Percentiles rank a stretch among this genome's conserved stretches.
Conservation (phyloP, 2,797 vertebrate species). For the Melanitta fusca region DNA sequence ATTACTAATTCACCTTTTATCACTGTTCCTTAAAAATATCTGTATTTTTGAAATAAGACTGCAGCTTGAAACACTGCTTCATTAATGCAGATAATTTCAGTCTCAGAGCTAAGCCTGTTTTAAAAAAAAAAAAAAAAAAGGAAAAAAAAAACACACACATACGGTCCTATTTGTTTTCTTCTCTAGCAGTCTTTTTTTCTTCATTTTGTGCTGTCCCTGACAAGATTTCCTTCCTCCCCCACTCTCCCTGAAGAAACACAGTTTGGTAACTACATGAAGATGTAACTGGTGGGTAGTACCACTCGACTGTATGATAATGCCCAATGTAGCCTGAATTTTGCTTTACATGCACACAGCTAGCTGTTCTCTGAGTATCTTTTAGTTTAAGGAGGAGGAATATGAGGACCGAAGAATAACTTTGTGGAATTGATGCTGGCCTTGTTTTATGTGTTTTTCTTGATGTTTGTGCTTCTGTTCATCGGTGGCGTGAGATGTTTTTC, state of each 20-base stretch:
- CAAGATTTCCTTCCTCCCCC: background rate
- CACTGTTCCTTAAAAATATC: background rate
- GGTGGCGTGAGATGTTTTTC: background rate
- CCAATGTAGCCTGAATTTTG: background rate
- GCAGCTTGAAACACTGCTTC: background rate
- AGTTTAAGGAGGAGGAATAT: background rate
- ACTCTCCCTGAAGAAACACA: background rate
- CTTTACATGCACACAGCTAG: background rate
- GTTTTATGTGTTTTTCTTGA: background rate
- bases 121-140: background rate
- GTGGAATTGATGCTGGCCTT: background rate
- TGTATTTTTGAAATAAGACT: background rate
- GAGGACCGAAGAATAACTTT: background rate
- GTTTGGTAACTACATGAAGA: background rate
- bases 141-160: no score
- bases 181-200: background rate
- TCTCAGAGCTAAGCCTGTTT: background rate
- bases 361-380: background rate
- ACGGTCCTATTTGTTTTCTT: background rate
- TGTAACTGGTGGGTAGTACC: background rate
- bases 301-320: background rate
- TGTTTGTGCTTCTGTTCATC: background rate
- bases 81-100: background rate
- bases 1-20: background rate
- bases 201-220: background rate